Percentiles rank a stretch among this genome's conserved stretches.
Evolutionary conservation across 2,113 vertebrate genomes (phyloP).

Genomic region (Protomyctophum bolini): DNA sequence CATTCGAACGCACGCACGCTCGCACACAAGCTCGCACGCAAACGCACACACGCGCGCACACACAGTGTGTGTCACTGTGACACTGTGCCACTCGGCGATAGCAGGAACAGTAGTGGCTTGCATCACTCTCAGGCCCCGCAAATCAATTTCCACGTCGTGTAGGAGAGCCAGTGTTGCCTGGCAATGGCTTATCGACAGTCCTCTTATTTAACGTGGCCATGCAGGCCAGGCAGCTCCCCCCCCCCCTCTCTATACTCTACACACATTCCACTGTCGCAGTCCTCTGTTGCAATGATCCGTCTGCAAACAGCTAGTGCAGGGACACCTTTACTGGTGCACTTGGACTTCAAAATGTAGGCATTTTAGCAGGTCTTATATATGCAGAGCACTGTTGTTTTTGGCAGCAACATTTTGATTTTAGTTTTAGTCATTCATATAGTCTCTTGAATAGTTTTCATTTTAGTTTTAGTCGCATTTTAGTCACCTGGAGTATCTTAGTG

Average conservation of each 20-base stretch:
- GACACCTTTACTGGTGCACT: too few species aligned
- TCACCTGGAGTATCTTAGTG: too few species aligned
- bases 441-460: too few species aligned
- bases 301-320: too few species aligned
- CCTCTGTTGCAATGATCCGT: neutral
- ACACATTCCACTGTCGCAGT: neutral
- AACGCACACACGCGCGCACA: neutral
- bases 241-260: conserved; percentile 1
- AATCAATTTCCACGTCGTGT: conserved; percentile 56
- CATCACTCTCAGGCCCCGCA: conserved; percentile 37
- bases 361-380: too few species aligned
- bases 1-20: neutral
- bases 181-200: conserved; percentile 54
- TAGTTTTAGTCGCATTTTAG: too few species aligned
- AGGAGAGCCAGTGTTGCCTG: conserved; percentile 61
- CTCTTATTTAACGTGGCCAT: conserved; percentile 23
- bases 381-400: too few species aligned
- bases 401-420: too few species aligned
- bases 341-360: too few species aligned
- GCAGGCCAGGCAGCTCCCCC: neutral
- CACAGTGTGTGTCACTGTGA: conserved; percentile 13
- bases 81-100: conserved; percentile 41
- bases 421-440: too few species aligned
- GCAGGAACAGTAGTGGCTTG: conserved; percentile 54
- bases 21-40: neutral